Base-by-base conservation (phyloP, 2,888 invertebrate species). In the Dasypolia templi region DNA sequence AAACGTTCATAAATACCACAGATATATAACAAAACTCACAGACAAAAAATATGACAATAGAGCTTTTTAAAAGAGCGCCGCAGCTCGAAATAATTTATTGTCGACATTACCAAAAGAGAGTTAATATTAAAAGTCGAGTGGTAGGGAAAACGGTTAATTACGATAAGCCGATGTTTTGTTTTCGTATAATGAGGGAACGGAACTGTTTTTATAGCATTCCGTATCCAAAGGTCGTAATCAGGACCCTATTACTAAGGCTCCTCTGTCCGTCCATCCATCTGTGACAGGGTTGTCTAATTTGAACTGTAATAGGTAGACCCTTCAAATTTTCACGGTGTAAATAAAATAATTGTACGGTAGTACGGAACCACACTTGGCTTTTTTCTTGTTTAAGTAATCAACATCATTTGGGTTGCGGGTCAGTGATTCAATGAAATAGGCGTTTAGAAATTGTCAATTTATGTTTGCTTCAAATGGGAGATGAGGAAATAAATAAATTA, bases 161-260 rank as follows among this genome's bases (percentile, higher is more conserved):
- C 83, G 82, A 88, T 89, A 88, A 87, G 82, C 76, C 75, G 70
- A 72, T 85, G 84, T 86, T 87, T 84, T 89, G 83, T 86, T 79
- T 77, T 64, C 55, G 73, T 76, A 82, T 89, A 88, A 90, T 89
- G 88, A 89, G 72, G 79, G 65, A 12, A 65, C 56, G 51, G 49
- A 82, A 81, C 68, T 62, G 44, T 56, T 56, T 56, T 56, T 29
- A 22, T 0, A 5, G 32, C 12, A 12, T 56, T 56, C 32, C 22
- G 32, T 56, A 32, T 11, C 11, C 9, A 56, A 55, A 17, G 17
- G 55, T 17, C 29, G 14, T 17, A 14, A 2, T 17, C 29, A 1
- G 17, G 3, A 7, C 9, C 1, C 1, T 29, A 19, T 32, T 19
- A 32, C 32, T 32, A 11, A 22, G 32, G 22, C 9, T 29, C 3